Evolutionary conservation across 1,140 invertebrate genomes (phyloP).

Genomic region (Pantala flavescens): DNA sequence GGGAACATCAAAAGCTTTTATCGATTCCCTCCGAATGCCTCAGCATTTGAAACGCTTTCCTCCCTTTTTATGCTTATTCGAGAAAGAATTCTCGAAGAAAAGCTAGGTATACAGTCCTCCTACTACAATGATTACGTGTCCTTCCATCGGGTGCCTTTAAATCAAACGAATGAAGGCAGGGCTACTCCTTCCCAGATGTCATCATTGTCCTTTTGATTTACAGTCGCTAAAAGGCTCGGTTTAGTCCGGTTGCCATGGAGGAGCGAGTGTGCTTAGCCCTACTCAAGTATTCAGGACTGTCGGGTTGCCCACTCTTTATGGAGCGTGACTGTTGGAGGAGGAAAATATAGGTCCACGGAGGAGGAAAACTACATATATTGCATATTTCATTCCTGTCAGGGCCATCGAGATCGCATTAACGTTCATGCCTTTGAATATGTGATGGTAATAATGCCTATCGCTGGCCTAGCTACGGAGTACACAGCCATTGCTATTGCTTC

Average conservation of each 20-base stretch:
- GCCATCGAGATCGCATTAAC: not conserved
- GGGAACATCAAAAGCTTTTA: too few relatives aligned
- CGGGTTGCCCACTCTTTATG: not conserved
- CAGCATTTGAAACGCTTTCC: too few relatives aligned
- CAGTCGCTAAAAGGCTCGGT: constrained; percentile 3
- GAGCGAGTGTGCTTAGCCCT: not conserved
- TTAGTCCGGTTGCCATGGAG: not conserved
- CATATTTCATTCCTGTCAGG: constrained; percentile 5
- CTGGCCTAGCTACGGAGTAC: not conserved
- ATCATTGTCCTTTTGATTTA: constrained; percentile 10
- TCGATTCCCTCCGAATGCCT: too few relatives aligned
- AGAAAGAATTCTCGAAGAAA: too few relatives aligned
- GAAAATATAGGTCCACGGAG: not conserved
- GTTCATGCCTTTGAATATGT: not conserved
- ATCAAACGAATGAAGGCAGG: not conserved
- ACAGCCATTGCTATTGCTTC: not conserved
- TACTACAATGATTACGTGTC: not conserved
- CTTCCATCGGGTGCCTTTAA: not conserved
- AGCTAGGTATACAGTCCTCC: too few relatives aligned
- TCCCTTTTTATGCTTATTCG: too few relatives aligned
- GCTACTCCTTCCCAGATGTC: not conserved
- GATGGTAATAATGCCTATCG: not conserved
- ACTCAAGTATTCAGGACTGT: not conserved
- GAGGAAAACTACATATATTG: not conserved
- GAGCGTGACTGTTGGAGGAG: not conserved